Evolutionary conservation across 1,140 invertebrate species (phyloP).

Genomic region (Cydia splendana): DNA sequence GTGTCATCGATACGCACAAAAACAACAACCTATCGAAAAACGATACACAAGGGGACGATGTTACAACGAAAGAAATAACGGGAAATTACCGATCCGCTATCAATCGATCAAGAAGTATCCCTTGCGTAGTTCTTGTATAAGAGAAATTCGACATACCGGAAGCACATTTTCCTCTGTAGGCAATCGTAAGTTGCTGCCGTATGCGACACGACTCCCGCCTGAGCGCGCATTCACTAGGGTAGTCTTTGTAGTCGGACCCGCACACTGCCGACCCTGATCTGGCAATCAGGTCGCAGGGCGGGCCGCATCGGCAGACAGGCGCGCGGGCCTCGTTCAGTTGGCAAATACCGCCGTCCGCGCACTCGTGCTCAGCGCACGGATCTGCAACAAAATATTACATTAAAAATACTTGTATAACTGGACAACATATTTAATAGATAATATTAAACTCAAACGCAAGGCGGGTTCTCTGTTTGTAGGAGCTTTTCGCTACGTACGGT

Average conservation of each 20-base stretch:
- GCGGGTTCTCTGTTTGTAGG: too few species aligned
- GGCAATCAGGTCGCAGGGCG: constrained; percentile 86
- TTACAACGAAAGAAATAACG: neutral
- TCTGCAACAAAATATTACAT: constrained; percentile 80
- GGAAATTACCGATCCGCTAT: neutral
- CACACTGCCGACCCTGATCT: constrained; percentile 85
- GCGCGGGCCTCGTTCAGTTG: constrained; percentile 88
- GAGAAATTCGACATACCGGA: constrained; percentile 82
- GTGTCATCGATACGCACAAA: neutral
- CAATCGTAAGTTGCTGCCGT: constrained; percentile 85
- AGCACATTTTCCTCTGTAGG: constrained; percentile 89
- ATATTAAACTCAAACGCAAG: too few species aligned
- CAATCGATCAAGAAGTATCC: constrained; percentile 19
- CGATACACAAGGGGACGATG: neutral
- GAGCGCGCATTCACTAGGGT: constrained; percentile 90
- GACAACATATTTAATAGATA: too few species aligned
- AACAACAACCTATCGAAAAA: neutral
- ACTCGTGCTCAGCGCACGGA: constrained; percentile 89
- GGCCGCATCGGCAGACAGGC: constrained; percentile 89
- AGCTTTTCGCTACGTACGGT: too few species aligned
- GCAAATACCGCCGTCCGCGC: constrained; percentile 89
- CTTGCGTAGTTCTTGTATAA: neutral
- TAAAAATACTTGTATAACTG: neutral
- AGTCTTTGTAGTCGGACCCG: constrained; percentile 92
- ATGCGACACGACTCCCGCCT: constrained; percentile 87